These are phyloP conservation scores for Parnassius mnemosyne DNA, from an alignment of 2,888 invertebrate genomes.

Conservation along the genomic window DNA sequence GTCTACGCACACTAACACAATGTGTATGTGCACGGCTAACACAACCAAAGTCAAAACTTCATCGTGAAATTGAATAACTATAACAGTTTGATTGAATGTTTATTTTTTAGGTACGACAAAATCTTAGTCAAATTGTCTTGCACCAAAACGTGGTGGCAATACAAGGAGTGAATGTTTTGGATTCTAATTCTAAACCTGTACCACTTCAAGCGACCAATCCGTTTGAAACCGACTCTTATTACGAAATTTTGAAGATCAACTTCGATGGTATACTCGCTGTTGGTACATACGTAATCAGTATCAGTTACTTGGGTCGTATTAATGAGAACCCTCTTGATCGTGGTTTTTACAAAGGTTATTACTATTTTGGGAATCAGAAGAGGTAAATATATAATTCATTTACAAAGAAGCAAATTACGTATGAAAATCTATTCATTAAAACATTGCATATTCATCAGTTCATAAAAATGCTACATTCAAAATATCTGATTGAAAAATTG, in stretches of 20 bases:
- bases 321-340: slow-evolving; percentile 64
- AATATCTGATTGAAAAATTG: too few species aligned
- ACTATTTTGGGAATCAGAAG: slow-evolving; percentile 46
- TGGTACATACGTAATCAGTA: slow-evolving; percentile 56
- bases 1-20: too few species aligned
- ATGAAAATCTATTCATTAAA: too few species aligned
- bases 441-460: too few species aligned
- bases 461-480: too few species aligned
- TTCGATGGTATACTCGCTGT: slow-evolving; percentile 43
- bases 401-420: too few species aligned
- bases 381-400: slow-evolving; percentile 43
- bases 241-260: slow-evolving; percentile 59
- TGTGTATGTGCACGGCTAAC: too few species aligned
- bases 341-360: slow-evolving; percentile 72
- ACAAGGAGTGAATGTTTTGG: slow-evolving; percentile 43
- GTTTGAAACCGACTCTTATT: slow-evolving; percentile 55
- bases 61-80: too few species aligned
- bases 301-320: slow-evolving; percentile 56
- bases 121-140: slow-evolving; percentile 59
- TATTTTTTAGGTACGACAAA: slow-evolving; percentile 50
- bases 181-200: slow-evolving; percentile 38
- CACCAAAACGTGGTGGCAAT: slow-evolving; percentile 67
- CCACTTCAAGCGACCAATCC: slow-evolving; percentile 44
- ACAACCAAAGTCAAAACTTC: too few species aligned
- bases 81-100: too few species aligned